Evolutionary conservation across 2,888 invertebrate genomes (phyloP).

Genomic region (Cantharis flavilabris): DNA sequence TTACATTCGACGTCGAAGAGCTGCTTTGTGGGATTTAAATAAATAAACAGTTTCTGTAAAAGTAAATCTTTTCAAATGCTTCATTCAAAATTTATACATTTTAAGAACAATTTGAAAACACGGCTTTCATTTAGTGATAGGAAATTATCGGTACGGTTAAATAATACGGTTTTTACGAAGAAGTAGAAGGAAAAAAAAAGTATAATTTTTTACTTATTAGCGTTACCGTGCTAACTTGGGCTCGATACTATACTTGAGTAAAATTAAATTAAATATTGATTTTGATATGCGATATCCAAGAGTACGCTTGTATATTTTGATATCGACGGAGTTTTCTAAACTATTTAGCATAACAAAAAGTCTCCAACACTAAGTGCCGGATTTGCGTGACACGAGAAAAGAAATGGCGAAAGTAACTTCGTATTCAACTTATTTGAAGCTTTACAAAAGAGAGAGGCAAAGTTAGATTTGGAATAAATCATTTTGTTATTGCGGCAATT

Average conservation of each 20-base stretch:
- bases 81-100: background rate
- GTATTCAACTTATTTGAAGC: constrained; percentile 15
- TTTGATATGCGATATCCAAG: background rate
- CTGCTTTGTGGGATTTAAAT: constrained; percentile 45
- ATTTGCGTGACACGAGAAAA: constrained; percentile 21
- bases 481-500: background rate
- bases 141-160: background rate
- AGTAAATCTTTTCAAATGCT: constrained; percentile 36
- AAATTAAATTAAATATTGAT: background rate
- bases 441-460: background rate
- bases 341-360: constrained; percentile 25
- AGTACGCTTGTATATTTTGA: background rate
- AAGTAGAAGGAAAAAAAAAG: too few species aligned
- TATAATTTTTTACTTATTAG: too few species aligned
- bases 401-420: constrained; percentile 14
- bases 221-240: background rate
- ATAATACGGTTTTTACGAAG: background rate
- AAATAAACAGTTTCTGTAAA: constrained; percentile 45
- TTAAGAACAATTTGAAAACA: constrained; percentile 3
- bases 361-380: constrained; percentile 21
- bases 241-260: background rate
- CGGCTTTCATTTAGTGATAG: background rate
- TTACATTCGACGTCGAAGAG: constrained; percentile 43
- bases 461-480: background rate
- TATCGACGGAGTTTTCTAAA: constrained; percentile 21